These are phyloP conservation scores for Aramus guarauna DNA, from an alignment of 2,113 vertebrate genomes.

Conservation along the genomic window DNA sequence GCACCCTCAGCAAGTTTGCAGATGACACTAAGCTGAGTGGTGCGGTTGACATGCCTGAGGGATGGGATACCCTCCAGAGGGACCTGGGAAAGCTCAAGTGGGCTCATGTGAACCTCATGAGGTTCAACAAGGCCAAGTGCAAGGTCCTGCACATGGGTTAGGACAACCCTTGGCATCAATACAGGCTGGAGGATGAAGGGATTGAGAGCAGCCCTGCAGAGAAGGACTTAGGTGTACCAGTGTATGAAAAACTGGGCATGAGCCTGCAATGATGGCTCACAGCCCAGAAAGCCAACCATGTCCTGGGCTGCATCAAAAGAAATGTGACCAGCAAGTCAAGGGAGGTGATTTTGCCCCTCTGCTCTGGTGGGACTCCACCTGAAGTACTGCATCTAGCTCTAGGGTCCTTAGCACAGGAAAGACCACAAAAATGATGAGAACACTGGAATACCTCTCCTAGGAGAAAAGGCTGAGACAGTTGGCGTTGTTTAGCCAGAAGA, in stretches of 20 bases:
- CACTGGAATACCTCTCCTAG: not conserved
- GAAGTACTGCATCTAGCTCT: not conserved
- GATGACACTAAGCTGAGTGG: not conserved
- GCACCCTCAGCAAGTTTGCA: not conserved
- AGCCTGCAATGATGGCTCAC: fast-evolving
- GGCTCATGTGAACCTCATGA: not conserved
- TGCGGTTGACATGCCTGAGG: fast-evolving
- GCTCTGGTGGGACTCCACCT: not conserved
- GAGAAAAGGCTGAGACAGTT: not conserved
- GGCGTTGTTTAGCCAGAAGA: not conserved
- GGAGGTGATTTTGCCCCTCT: not conserved
- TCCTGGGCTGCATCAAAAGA: not conserved
- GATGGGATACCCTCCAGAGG: not conserved
- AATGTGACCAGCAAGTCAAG: not conserved
- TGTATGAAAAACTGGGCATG: not conserved
- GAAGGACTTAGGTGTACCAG: not conserved
- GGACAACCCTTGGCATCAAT: not conserved
- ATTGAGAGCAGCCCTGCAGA: not conserved
- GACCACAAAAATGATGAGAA: not conserved
- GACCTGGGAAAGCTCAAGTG: not conserved
- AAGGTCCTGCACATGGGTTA: no score
- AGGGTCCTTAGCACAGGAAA: not conserved
- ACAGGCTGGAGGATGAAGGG: not conserved
- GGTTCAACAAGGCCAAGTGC: not conserved
- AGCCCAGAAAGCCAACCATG: no score